Evolutionary conservation across 2,113 vertebrate genomes (phyloP), one percentile per base, ranked within the genome.

Genomic region (Micromys minutus): DNA sequence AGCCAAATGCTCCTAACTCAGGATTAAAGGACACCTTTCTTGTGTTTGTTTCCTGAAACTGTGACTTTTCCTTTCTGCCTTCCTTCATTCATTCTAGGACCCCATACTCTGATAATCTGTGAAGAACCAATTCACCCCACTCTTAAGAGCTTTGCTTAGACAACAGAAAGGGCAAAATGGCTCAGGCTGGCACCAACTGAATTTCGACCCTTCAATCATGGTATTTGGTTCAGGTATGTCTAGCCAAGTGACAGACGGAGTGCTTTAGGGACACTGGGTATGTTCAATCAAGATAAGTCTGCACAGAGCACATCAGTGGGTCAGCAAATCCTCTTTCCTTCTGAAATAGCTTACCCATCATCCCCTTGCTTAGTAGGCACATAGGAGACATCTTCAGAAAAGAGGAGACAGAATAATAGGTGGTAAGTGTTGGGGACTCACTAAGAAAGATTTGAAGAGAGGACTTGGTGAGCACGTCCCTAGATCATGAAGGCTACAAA

Each of bases 241-340:
- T 22, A n/a, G 29, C 50, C 8, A 50, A 76, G 24, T n/a, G 2
- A 7, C 19, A 26, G 74, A 87, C 5, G 39, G 21, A 34, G 6
- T 3, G 24, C 3, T 4, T 8, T n/a, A 9, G 5, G 3, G 71
- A 26, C 12, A 3, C 0, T 1, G 3, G 22, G 15, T 19, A 5
- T 31, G 19, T 3, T 36, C 1, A 0, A 3, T 15, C 79, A 47
- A 34, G 42, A 16, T 89, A 19, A 4, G 9, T 42, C 24, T 42
- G 47, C 50, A 42, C 1, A 76, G 4, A 39, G 47, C 10, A 83
- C 59, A n/a, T 36, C 39, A 36, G 1, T n/a, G 31, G 29, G 26
- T 83, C n/a, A 39, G 79, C 69, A 84, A 34, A 52, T 79, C 45
- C 76, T 47, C 47, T 5, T 55, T 36, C 42, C n/a, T 76, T 87